These are phyloP conservation scores for Falco naumanni DNA, from an alignment of 2,797 vertebrate species.

Conservation along the genomic window DNA sequence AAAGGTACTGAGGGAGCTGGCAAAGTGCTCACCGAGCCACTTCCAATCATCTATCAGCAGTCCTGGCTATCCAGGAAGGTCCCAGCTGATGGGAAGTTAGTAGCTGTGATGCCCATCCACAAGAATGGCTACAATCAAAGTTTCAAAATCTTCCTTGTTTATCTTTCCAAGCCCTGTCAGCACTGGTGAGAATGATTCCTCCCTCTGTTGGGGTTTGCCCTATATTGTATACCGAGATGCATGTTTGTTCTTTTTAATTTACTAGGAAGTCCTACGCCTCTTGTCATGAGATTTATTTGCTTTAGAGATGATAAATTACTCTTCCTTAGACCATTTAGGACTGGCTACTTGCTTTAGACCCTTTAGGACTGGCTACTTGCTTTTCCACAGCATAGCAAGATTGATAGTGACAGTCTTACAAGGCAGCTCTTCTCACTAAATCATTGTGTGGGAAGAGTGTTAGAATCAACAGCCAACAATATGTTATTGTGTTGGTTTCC, in stretches of 20 bases:
- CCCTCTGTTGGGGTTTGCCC: neutral
- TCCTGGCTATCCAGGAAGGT: neutral
- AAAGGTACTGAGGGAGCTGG: neutral
- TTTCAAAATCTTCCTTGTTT: neutral
- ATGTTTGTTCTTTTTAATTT: neutral
- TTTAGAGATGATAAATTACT: neutral
- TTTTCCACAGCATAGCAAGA: neutral
- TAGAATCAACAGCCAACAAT: slow-evolving; percentile 45
- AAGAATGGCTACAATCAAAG: neutral
- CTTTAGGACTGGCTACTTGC: neutral
- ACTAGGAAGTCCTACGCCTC: neutral
- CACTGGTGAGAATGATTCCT: neutral
- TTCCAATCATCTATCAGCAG: neutral
- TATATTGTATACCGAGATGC: neutral
- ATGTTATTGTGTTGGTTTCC: neutral
- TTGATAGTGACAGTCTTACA: neutral
- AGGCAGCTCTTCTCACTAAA: slow-evolving; percentile 6
- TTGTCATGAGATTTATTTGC: neutral
- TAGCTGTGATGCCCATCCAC: neutral
- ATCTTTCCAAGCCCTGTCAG: neutral
- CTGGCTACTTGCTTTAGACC: neutral
- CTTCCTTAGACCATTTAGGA: neutral
- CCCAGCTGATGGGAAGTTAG: neutral
- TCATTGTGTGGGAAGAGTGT: neutral
- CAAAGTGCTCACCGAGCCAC: neutral